Evolutionary conservation across 1,140 invertebrate species (phyloP).

Genomic region (Neodiprion pinetum): DNA sequence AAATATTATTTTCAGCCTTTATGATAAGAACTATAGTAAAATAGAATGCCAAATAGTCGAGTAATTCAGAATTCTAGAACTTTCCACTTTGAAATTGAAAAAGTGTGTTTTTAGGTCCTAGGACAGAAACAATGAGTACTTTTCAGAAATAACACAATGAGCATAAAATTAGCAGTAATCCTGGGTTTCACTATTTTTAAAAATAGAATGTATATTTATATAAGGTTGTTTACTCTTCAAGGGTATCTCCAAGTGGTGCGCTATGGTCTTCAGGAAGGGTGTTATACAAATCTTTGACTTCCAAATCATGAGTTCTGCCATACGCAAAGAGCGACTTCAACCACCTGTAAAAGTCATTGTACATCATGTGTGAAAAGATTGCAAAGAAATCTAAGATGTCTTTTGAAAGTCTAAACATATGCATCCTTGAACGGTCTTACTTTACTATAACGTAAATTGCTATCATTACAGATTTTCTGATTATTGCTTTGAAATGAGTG

Average conservation of each 20-base stretch:
- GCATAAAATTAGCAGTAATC: too few relatives aligned
- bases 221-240: slow-evolving; percentile 65
- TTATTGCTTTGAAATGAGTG: background rate
- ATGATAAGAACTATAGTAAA: background rate
- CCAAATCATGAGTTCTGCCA: slow-evolving; percentile 44
- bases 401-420: background rate
- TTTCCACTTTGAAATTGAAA: background rate
- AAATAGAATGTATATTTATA: background rate
- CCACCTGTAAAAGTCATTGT: slow-evolving; percentile 43
- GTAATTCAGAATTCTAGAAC: background rate
- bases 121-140: too few relatives aligned
- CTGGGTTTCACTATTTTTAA: too few relatives aligned
- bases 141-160: too few relatives aligned
- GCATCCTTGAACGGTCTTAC: background rate
- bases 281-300: slow-evolving; percentile 54
- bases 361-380: background rate
- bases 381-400: background rate
- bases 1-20: background rate
- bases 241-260: slow-evolving; percentile 66
- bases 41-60: background rate
- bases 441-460: background rate
- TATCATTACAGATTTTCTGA: background rate
- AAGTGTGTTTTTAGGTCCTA: too few relatives aligned
- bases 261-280: slow-evolving; percentile 66
- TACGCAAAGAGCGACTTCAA: slow-evolving; percentile 45